Conservation (phyloP, 2,797 vertebrate genomes). For the Alca torda region DNA sequence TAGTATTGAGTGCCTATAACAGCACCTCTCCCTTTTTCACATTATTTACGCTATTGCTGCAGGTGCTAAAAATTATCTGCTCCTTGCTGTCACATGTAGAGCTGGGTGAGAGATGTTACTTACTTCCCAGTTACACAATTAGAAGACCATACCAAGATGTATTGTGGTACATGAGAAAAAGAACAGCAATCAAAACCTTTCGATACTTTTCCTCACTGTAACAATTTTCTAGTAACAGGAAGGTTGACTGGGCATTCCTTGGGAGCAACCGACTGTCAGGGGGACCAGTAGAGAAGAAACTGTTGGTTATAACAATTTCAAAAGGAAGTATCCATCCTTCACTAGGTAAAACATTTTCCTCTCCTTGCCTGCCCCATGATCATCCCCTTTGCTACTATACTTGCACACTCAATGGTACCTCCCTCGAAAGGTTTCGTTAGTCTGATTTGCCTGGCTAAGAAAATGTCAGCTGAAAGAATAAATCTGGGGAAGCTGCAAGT, state of each 20-base stretch:
- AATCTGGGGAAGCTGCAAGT: neutral
- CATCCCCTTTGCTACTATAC: neutral
- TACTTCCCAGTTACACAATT: neutral
- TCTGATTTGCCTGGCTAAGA: neutral
- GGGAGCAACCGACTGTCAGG: neutral
- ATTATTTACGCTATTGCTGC: neutral
- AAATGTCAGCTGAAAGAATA: neutral
- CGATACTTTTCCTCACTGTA: neutral
- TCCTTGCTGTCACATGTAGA: neutral
- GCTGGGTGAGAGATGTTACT: neutral
- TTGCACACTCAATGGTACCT: neutral
- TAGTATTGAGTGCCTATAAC: neutral
- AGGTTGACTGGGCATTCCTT: neutral
- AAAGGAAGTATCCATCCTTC: neutral
- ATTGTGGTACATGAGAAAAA: neutral
- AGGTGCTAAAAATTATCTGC: neutral
- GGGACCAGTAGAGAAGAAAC: neutral
- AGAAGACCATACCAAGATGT: neutral
- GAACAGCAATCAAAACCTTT: neutral
- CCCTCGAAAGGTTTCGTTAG: neutral
- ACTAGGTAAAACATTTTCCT: neutral
- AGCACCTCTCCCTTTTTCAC: neutral
- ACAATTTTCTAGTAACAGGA: neutral
- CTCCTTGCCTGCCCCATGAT: neutral
- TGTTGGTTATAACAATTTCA: neutral